A percentile compares a stretch with the other conserved stretches of the same genome.
These are phyloP conservation scores for Tetropium fuscum DNA, from an alignment of 2,888 invertebrate species.

Conservation along the genomic window DNA sequence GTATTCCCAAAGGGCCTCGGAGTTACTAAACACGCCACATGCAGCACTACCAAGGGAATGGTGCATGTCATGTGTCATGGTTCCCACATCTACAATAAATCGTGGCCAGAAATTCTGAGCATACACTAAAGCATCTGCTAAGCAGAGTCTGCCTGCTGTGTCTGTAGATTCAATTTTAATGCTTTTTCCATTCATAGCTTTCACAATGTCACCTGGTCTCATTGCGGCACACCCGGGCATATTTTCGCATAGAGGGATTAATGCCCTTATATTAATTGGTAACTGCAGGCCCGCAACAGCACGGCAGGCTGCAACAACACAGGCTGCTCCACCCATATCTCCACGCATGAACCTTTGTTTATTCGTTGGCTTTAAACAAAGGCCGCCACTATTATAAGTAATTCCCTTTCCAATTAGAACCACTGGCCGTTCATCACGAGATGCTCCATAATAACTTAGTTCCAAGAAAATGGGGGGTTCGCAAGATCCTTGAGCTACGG, in stretches of 20 bases:
- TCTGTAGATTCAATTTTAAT: slow-evolving; percentile 82
- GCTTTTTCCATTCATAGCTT: slow-evolving; percentile 80
- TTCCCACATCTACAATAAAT: slow-evolving; percentile 82
- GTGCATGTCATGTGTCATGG: slow-evolving; percentile 71
- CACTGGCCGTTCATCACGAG: slow-evolving; percentile 72
- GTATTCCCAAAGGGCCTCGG: slow-evolving; percentile 75
- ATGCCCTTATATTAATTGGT: slow-evolving; percentile 79
- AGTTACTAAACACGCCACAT: slow-evolving; percentile 81
- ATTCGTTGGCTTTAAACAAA: slow-evolving; percentile 75
- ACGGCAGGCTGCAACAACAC: slow-evolving; percentile 77
- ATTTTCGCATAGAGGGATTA: slow-evolving; percentile 84
- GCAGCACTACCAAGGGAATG: slow-evolving; percentile 74
- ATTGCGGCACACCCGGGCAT: slow-evolving; percentile 84
- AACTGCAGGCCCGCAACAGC: slow-evolving; percentile 78
- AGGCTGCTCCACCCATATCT: slow-evolving; percentile 90
- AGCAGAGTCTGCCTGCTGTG: slow-evolving; percentile 82
- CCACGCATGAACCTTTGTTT: slow-evolving; percentile 80
- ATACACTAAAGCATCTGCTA: slow-evolving; percentile 86
- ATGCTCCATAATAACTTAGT: slow-evolving; percentile 77
- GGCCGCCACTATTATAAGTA: slow-evolving; percentile 76
- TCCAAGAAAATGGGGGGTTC: slow-evolving; percentile 86
- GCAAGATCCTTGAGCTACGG: slow-evolving; percentile 81
- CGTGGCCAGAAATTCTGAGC: slow-evolving; percentile 80
- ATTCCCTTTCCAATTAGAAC: slow-evolving; percentile 75
- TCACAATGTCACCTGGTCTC: slow-evolving; percentile 83